phyloP scores from a whole-genome alignment of 2,797 vertebrate species.

The Aldrovandia affinis region DNA sequence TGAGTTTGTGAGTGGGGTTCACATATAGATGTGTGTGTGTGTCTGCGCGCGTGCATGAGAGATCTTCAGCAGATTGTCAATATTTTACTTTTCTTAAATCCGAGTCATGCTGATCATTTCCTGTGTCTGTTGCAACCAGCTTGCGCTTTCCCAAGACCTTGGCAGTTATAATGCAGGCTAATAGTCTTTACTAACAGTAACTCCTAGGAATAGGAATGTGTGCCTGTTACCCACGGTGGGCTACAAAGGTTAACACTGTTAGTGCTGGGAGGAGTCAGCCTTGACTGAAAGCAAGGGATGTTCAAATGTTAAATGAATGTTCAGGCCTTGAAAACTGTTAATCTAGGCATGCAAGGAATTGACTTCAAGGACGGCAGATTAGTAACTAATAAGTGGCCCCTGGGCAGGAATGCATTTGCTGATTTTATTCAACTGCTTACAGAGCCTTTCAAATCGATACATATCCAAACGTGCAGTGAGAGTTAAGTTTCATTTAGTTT shows the following conservation, averaged over 20 bases:
- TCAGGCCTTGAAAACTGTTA: background rate
- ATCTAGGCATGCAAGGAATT: background rate
- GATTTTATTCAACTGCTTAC: background rate
- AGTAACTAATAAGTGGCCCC: slow-evolving; percentile 1
- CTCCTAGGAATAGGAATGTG: background rate
- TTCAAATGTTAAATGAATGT: background rate
- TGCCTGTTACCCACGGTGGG: background rate
- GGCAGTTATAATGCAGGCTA: background rate
- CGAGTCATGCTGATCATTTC: background rate
- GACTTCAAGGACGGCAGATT: background rate
- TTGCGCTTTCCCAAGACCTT: background rate
- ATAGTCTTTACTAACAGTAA: background rate
- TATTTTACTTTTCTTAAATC: background rate
- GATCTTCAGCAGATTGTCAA: background rate
- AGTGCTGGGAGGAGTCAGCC: background rate
- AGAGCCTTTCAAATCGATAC: background rate
- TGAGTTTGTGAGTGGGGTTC: too few species aligned
- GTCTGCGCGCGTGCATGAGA: background rate
- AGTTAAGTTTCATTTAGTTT: background rate
- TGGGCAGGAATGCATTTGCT: background rate
- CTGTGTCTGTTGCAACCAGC: background rate
- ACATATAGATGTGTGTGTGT: background rate
- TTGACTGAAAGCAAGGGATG: background rate
- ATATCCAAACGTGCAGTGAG: background rate
- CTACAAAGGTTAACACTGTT: background rate